phyloP scores from a whole-genome alignment of 2,797 vertebrate genomes.

The Semotilus atromaculatus region DNA sequence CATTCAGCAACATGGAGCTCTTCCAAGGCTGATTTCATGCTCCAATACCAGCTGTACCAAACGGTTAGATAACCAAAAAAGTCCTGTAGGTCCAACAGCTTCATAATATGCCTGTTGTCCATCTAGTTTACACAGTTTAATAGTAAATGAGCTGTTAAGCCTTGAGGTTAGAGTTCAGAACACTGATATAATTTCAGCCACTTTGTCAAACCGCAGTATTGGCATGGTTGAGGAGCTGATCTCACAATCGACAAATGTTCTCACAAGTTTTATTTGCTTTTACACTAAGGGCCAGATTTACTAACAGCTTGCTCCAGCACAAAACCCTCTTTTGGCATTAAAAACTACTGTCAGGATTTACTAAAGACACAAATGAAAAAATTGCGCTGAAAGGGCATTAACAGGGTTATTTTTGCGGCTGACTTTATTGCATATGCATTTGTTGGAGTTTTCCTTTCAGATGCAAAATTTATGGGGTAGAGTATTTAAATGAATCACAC shows the following conservation, averaged over 20 bases:
- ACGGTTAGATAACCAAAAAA: constrained; percentile 25
- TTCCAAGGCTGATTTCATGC: constrained; percentile 44
- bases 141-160: constrained; percentile 33
- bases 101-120: constrained; percentile 33
- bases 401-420: no score
- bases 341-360: background rate
- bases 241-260: constrained; percentile 23
- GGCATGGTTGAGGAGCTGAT: constrained; percentile 1
- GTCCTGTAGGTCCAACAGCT: constrained; percentile 34
- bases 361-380: background rate
- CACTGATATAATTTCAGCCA: constrained; percentile 37
- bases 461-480: no score
- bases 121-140: constrained; percentile 25
- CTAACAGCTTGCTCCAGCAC: background rate
- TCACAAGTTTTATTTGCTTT: constrained; percentile 36
- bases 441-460: no score
- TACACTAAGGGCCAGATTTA: background rate
- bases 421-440: no score
- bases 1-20: constrained; percentile 44
- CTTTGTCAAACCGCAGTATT: constrained; percentile 43
- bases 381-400: no score
- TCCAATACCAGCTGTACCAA: constrained; percentile 39
- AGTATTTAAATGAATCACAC: no score
- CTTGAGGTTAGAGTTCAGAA: constrained; percentile 45
- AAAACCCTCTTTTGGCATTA: background rate